Evolutionary conservation across 1,140 invertebrate species (phyloP).

Genomic region (Cydia splendana): DNA sequence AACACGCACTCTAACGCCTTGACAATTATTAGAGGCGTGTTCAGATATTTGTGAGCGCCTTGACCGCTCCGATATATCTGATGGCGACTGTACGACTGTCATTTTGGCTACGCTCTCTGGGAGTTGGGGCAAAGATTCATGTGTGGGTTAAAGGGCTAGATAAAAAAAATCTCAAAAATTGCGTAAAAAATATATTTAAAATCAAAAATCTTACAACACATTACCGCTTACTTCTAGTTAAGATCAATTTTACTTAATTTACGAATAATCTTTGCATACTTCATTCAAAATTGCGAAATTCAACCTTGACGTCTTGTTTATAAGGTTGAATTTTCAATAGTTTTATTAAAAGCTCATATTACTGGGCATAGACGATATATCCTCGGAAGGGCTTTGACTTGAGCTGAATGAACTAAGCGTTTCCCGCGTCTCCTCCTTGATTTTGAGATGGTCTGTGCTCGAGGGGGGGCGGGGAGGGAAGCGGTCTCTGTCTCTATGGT

Average conservation of each 20-base stretch:
- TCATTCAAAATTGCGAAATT: neutral
- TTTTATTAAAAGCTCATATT: constrained; percentile 63
- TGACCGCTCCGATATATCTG: no score
- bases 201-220: constrained; percentile 12
- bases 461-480: constrained; percentile 53
- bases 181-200: constrained; percentile 23
- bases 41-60: no score
- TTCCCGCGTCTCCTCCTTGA: constrained; percentile 67
- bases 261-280: neutral
- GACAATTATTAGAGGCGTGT: no score
- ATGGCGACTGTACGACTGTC: no score
- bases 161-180: neutral
- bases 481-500: constrained; percentile 81
- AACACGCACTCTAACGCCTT: no score
- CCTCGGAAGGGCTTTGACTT: constrained; percentile 75
- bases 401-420: constrained; percentile 82
- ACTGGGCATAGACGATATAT: constrained; percentile 62
- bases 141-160: neutral
- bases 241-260: neutral
- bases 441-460: constrained; percentile 68
- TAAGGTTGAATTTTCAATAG: neutral
- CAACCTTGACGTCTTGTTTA: neutral
- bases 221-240: constrained; percentile 21
- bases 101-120: no score
- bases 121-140: no score